Base-by-base conservation (phyloP, 2,113 vertebrate species). In the Trichechus manatus region DNA sequence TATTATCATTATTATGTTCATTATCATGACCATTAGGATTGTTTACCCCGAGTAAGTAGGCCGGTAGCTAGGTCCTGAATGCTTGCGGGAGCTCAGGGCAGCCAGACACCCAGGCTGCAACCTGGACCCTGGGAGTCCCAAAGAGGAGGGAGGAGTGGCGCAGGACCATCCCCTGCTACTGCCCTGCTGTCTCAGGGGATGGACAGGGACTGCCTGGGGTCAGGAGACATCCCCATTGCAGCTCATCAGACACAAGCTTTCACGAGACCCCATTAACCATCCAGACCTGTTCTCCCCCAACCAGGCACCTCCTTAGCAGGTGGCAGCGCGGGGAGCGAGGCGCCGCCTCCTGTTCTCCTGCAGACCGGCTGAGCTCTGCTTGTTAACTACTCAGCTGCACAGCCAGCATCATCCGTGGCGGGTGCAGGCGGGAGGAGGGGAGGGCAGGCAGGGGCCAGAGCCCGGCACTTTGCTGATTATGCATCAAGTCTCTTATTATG, bases 261-360 rank as follows among this genome's bases (percentile, higher is more conserved):
- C 56, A 64, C 0, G 0, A 20, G 88, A 88, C 27, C 77, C 44
- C 10, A 8, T 59, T 50, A 83, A 15, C 44, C 82, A 72, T 19
- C 9, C 0, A 29, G 68, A 29, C n/a, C 47, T 42, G 56, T 10
- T 87, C 33, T 93, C 27, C 10, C 31, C 8, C 10, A 19, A 20
- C 23, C 0, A 0, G 29, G 47, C 23, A 23, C 29, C 81, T 44
- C 36, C 39, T 33, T 1, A n/a, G 6, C 59, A 6, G 29, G 47
- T 1, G 39, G 25, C n/a, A 27, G 85, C 84, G 27, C 9, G 19
- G 14, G 25, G 47, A 70, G 63, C 0, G 0, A 17, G 47, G 4
- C 0, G 0, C 8, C 2, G 11, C 17, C 14, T 10, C 22, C 44
- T 29, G 50, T 6, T 17, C 33, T 56, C 42, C 70, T 8, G 8